Evolutionary conservation across 1,140 invertebrate species (phyloP).

Genomic region (Cyphomyrmex costatus): DNA sequence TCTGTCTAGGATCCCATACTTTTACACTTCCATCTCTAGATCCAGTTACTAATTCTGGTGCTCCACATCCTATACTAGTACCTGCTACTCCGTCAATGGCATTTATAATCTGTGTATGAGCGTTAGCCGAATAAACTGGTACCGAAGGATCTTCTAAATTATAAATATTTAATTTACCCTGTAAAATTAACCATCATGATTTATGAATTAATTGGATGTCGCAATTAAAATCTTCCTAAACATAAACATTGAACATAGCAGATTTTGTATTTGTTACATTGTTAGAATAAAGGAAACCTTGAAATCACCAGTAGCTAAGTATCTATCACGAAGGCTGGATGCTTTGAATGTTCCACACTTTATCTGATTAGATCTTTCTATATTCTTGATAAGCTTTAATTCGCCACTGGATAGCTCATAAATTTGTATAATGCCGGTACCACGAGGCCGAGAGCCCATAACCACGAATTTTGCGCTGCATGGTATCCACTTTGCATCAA

Average conservation of each 20-base stretch:
- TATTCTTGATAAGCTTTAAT: constrained; percentile 91
- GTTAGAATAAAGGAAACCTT: constrained; percentile 86
- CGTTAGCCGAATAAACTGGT: constrained; percentile 94
- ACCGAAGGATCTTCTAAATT: constrained; percentile 91
- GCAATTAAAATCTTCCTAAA: background rate
- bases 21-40: constrained; percentile 97
- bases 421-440: constrained; percentile 95
- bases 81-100: constrained; percentile 97
- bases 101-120: constrained; percentile 96
- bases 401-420: constrained; percentile 93
- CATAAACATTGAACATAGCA: background rate
- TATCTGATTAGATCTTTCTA: constrained; percentile 93
- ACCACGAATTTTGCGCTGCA: constrained; percentile 96
- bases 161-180: constrained; percentile 88
- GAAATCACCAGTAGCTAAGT: constrained; percentile 97
- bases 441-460: constrained; percentile 94
- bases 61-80: constrained; percentile 93
- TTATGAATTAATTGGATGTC: background rate
- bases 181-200: constrained; percentile 73
- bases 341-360: constrained; percentile 98
- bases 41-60: constrained; percentile 97
- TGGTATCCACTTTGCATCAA: constrained; percentile 98
- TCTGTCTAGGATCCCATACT: constrained; percentile 98
- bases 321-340: constrained; percentile 91
- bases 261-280: background rate